Base-by-base conservation (phyloP, 2,113 vertebrate genomes). In the Oryzias woworae region DNA sequence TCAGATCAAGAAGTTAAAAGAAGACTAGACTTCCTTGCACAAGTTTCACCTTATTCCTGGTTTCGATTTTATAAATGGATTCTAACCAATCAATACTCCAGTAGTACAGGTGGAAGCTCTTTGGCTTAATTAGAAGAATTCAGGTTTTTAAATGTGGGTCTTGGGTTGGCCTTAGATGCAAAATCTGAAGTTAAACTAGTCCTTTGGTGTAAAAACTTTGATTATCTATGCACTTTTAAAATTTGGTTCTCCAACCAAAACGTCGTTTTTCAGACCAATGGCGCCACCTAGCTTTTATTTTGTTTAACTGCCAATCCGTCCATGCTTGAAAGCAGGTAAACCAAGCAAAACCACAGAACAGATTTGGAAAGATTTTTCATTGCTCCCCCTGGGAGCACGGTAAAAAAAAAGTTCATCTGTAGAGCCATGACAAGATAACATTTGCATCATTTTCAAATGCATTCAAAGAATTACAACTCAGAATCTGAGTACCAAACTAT, bases 401-500 rank as follows among this genome's bases (percentile, higher is more conserved):
- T 1, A 36, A 36, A 36, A 36, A 20, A 20, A 20, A 20, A 20
- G 1, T 20, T 20, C 20, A 20, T 20, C 20, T 20, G 20, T 20
- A 20, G 20, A 20, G 20, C 20, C 8, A 3, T 36, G 10, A 12
- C 10, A 13, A 36, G 0, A 36, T 20, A 5, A 24, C 23, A 24
- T 20, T 12, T 28, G 4, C 2, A 2, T 28, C 15, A 3, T 42
- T 22, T 20, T 56, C 31, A 31, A 46, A 49, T 28, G 5, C 5
- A 28, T 28, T 28, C 16, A 36, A 1, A 66, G 16, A 53, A 65
- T 4, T 2, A 3, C 7, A 36, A 72, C 63, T 66, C 14, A 15
- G 63, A 76, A 78, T 87, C 92, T 86, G 90, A 90, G 91, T 92
- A 94, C 85, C 93, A 91, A 91, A 92, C 93, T 93, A 93, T 91